These are phyloP conservation scores for Siderastrea siderea DNA, from an alignment of 92 coral and sea anemone genomes.

Conservation along the genomic window DNA sequence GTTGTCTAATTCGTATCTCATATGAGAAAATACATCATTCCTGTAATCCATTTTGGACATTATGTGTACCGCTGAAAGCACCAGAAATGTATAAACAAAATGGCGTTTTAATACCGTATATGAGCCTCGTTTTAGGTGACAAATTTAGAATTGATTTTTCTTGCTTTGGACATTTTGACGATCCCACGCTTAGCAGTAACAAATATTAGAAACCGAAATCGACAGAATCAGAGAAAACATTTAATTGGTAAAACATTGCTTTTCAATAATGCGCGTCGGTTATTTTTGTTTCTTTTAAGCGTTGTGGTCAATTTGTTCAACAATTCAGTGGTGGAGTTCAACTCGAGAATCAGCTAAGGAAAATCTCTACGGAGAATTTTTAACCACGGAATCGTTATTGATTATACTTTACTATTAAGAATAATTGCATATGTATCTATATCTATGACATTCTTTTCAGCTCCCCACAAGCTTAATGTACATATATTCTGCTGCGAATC, in stretches of 20 bases:
- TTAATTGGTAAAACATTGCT: neutral
- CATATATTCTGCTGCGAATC: too few species aligned
- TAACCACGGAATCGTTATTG: constrained; percentile 3
- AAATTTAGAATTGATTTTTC: neutral
- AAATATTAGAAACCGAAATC: neutral
- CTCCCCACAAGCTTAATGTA: too few species aligned
- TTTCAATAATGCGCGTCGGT: neutral
- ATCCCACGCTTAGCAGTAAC: too few species aligned
- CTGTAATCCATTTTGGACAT: constrained; percentile 21
- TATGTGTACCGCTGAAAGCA: constrained; percentile 9
- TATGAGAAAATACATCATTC: neutral
- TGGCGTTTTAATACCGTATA: neutral
- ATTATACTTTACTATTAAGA: neutral
- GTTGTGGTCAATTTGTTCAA: neutral
- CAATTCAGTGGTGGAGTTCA: neutral
- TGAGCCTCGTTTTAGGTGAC: neutral
- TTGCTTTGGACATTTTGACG: neutral
- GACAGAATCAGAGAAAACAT: neutral
- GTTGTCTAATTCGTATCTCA: neutral
- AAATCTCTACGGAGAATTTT: neutral
- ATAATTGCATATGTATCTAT: too few species aligned
- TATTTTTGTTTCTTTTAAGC: neutral
- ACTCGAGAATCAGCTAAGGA: neutral
- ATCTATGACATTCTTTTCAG: too few species aligned
- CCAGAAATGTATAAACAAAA: constrained; percentile 11